Conservation (phyloP, 2,113 vertebrate genomes). For the Brienomyrus brachyistius region DNA sequence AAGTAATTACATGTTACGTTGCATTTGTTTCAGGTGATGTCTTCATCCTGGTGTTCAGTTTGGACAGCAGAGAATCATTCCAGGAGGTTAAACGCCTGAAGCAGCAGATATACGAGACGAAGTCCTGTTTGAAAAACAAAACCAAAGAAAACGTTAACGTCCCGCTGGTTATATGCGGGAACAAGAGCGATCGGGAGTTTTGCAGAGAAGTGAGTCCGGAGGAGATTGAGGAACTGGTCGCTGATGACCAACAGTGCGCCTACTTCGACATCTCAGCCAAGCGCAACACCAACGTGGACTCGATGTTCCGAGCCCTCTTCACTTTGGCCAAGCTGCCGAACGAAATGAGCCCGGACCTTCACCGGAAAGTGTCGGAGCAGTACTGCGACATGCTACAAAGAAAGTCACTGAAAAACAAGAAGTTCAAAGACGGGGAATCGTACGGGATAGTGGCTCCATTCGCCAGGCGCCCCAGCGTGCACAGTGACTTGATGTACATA, state of each 20-base stretch:
- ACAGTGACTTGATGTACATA: constrained; percentile 97
- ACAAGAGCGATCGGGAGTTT: constrained; percentile 87
- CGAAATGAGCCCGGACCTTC: constrained; percentile 95
- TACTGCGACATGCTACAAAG: constrained; percentile 84
- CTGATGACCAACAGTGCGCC: constrained; percentile 76
- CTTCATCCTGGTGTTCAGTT: constrained; percentile 93
- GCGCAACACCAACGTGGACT: constrained; percentile 87
- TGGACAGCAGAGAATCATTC: constrained; percentile 95
- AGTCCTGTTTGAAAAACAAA: constrained; percentile 90
- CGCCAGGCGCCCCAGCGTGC: constrained; percentile 87
- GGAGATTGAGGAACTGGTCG: constrained; percentile 78
- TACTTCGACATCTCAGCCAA: constrained; percentile 97
- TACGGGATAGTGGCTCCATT: constrained; percentile 88
- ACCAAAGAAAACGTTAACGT: constrained; percentile 88
- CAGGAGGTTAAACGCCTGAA: constrained; percentile 91
- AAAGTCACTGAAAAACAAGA: constrained; percentile 75
- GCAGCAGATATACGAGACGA: constrained; percentile 91
- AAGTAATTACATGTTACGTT: not conserved
- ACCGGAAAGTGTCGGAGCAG: constrained; percentile 87
- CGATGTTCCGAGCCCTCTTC: constrained; percentile 93
- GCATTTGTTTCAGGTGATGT: constrained; percentile 70
- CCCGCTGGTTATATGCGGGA: constrained; percentile 91
- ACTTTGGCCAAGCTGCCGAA: constrained; percentile 87
- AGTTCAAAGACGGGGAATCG: constrained; percentile 77
- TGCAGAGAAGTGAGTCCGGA: constrained; percentile 75